Percentiles rank a stretch among this genome's conserved stretches.
These are phyloP conservation scores for Pseudomyrmex gracilis DNA, from an alignment of 1,140 invertebrate genomes.

Conservation along the genomic window DNA sequence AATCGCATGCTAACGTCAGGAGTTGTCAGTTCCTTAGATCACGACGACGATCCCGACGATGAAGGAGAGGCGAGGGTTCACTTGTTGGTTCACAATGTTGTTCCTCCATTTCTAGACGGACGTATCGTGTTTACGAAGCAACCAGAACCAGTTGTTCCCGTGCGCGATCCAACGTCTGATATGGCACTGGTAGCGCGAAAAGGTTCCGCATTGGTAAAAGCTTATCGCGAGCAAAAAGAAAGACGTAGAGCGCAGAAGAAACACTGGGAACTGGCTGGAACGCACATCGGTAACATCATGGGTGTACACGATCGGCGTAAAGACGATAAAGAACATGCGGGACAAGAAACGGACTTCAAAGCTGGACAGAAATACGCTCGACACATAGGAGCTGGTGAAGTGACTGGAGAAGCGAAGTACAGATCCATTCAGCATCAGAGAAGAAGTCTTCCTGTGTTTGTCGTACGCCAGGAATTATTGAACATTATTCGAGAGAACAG, in stretches of 20 bases:
- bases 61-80: slow-evolving; percentile 97
- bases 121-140: slow-evolving; percentile 99
- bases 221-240: slow-evolving; percentile 98
- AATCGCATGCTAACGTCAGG: slow-evolving; percentile 99
- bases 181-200: slow-evolving; percentile 99
- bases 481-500: slow-evolving; percentile 98
- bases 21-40: slow-evolving; percentile 95
- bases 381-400: slow-evolving; percentile 92
- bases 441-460: slow-evolving; percentile 97
- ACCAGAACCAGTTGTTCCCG: slow-evolving; percentile 90
- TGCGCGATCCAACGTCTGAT: slow-evolving; percentile 97
- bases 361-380: slow-evolving; percentile 98
- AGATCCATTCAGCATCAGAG: slow-evolving; percentile 95
- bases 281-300: slow-evolving; percentile 97
- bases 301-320: slow-evolving; percentile 92
- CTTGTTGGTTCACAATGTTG: slow-evolving; percentile 98
- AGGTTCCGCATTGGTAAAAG: slow-evolving; percentile 95
- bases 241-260: slow-evolving; percentile 98
- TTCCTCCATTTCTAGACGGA: slow-evolving; percentile 99
- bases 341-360: slow-evolving; percentile 90
- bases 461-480: slow-evolving; percentile 96
- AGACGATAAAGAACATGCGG: slow-evolving; percentile 90
- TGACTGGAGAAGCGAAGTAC: slow-evolving; percentile 94
- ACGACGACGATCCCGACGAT: slow-evolving; percentile 97
- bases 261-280: slow-evolving; percentile 99